Evolutionary conservation across 2,113 vertebrate species (phyloP), one percentile per base, ranked within the genome.

Genomic region (Platysternon megacephalum): DNA sequence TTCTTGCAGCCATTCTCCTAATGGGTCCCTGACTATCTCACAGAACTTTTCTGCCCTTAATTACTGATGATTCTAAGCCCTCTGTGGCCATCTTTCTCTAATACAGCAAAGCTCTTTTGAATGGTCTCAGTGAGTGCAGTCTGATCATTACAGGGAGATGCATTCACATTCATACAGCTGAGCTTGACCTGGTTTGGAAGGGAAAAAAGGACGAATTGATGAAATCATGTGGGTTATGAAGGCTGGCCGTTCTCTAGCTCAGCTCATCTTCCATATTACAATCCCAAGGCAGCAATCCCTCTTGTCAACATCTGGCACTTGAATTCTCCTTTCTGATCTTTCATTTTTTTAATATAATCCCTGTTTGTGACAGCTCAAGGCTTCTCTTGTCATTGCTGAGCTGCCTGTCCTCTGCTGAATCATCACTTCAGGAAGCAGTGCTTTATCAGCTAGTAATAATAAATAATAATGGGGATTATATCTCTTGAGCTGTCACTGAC

Each of bases 51-150:
- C 82, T 95, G 87, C 9, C 19, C 49, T 0, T 0, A 13, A 32
- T 74, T 74, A 74, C 84, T 52, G n/a, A 46, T 17, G 65, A 39
- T 39, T 44, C n/a, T 39, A 72, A 39, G 35, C 14, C 72, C 52
- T 26, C 16, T 0, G 0, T 51, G 1, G 1, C 85, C 79, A 28
- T 0, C 0, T 49, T 55, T 92, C 2, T 1, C 55, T 76, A 26
- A 56, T 5, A 84, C 80, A 83, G 61, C 85, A 85, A 95, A 93
- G 61, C 39, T 90, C 56, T 90, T 94, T 68, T 84, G 88, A 92
- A 84, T 52, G 35, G 74, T 46, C 10, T 94, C 79, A 0, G 1
- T 76, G 85, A 0, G 0, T 39, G 24, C 72, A 35, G 46, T n/a
- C 74, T 39, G 51, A 76, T 8, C 0, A 3, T 22, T 93, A 55